phyloP scores from a whole-genome alignment of 2,888 invertebrate genomes.

The Spilosoma lubricipeda region DNA sequence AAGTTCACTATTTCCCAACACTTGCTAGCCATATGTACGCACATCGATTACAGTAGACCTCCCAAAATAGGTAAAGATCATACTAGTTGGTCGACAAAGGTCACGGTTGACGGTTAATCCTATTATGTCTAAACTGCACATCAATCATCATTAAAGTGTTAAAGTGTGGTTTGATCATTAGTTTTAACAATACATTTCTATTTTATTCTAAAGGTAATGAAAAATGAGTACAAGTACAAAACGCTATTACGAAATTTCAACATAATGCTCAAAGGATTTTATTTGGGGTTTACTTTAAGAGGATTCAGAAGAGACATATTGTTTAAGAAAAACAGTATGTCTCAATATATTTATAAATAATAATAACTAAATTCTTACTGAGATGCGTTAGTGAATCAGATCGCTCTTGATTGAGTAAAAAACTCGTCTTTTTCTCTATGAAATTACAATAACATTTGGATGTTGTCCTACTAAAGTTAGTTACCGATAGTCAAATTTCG shows the following conservation, averaged over 20 bases:
- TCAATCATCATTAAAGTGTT: constrained; percentile 10
- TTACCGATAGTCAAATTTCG: not conserved
- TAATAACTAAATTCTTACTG: not conserved
- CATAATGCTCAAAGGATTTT: not conserved
- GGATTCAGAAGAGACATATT: too few species aligned
- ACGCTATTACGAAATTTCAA: not conserved
- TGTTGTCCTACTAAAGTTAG: not conserved
- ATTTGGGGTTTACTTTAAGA: not conserved
- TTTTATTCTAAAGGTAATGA: constrained; percentile 8
- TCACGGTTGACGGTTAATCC: constrained; percentile 20
- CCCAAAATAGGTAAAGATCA: constrained; percentile 2
- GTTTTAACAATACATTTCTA: constrained; percentile 4
- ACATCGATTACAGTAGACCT: constrained; percentile 1
- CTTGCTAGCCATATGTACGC: constrained; percentile 8
- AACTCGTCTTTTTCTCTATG: not conserved
- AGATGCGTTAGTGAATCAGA: not conserved
- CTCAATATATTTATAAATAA: too few species aligned
- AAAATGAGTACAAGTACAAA: not conserved
- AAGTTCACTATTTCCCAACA: constrained; percentile 3
- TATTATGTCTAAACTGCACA: constrained; percentile 16
- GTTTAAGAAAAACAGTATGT: too few species aligned
- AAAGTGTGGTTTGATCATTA: constrained; percentile 1
- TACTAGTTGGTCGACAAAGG: constrained; percentile 7
- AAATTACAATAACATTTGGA: not conserved
- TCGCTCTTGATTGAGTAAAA: not conserved